Conservation (phyloP, 2,797 vertebrate species). For the Esox masquinongy region DNA sequence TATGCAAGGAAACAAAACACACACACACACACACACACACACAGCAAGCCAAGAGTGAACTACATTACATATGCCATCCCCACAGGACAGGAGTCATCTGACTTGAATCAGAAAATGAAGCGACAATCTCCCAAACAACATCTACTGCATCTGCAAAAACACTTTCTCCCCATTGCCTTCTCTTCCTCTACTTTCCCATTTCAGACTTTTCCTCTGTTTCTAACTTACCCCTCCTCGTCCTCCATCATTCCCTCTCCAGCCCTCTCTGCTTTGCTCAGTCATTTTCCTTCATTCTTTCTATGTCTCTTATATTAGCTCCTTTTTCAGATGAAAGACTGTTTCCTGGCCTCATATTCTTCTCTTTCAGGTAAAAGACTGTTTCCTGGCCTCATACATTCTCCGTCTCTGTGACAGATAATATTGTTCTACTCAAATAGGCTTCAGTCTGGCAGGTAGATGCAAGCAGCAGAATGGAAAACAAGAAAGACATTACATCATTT, state of each 20-base stretch:
- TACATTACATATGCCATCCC: constrained; percentile 37
- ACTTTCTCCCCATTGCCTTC: background rate
- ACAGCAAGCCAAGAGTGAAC: constrained; percentile 11
- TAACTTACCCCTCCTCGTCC: too few species aligned
- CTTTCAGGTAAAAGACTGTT: too few species aligned
- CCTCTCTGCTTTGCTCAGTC: constrained; percentile 24
- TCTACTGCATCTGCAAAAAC: constrained; percentile 38
- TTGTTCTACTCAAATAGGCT: background rate
- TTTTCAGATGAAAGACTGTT: too few species aligned
- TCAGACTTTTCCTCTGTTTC: too few species aligned
- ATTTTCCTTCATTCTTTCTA: constrained; percentile 36
- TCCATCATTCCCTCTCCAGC: constrained; percentile 10
- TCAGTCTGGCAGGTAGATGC: background rate
- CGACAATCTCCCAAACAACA: constrained; percentile 50
- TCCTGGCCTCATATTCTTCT: too few species aligned
- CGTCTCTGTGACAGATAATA: background rate
- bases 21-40: constrained; percentile 10
- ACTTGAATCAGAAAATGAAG: constrained; percentile 58
- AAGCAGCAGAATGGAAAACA: background rate
- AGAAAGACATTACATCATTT: background rate
- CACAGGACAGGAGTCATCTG: constrained; percentile 45
- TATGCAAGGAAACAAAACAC: background rate
- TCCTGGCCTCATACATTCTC: background rate
- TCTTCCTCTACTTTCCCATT: too few species aligned
- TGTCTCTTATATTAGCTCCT: constrained; percentile 8